phyloP scores from a whole-genome alignment of 2,113 vertebrate species.

The Neolamprologus modestus region DNA sequence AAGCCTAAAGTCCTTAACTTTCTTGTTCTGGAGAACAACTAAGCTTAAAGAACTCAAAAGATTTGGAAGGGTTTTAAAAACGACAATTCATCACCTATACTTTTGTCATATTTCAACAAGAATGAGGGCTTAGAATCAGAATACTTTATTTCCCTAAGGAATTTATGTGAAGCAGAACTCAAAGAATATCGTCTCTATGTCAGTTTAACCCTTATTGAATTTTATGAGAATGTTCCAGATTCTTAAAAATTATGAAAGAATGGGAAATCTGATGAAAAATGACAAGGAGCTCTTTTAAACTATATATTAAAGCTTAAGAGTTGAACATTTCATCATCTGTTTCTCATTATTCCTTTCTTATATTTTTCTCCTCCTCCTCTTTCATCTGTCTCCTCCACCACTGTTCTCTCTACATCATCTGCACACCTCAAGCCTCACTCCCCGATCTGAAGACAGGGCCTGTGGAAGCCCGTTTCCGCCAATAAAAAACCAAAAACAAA shows the following conservation, averaged over 20 bases:
- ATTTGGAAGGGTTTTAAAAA: not conserved
- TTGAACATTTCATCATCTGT: not conserved
- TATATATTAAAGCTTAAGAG: fast-evolving
- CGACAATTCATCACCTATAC: not conserved
- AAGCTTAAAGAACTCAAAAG: not conserved
- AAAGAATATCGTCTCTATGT: not conserved
- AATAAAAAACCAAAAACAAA: not conserved
- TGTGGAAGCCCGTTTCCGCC: fast-evolving
- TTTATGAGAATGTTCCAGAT: not conserved
- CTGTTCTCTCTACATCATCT: not conserved
- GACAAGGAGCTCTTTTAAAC: not conserved
- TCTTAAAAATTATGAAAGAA: not conserved
- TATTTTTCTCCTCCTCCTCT: not conserved
- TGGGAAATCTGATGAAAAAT: not conserved
- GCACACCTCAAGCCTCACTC: not conserved
- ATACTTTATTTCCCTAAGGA: not conserved
- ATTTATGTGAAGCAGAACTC: not conserved
- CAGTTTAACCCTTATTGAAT: not conserved
- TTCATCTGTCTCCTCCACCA: not conserved
- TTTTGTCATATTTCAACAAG: not conserved
- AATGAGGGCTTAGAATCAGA: not conserved
- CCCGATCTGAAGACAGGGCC: not conserved
- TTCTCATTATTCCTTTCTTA: not conserved
- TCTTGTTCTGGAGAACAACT: not conserved
- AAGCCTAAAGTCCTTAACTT: not conserved